Evolutionary conservation across 2,888 invertebrate species (phyloP).

Genomic region (Resseliella maxima): DNA sequence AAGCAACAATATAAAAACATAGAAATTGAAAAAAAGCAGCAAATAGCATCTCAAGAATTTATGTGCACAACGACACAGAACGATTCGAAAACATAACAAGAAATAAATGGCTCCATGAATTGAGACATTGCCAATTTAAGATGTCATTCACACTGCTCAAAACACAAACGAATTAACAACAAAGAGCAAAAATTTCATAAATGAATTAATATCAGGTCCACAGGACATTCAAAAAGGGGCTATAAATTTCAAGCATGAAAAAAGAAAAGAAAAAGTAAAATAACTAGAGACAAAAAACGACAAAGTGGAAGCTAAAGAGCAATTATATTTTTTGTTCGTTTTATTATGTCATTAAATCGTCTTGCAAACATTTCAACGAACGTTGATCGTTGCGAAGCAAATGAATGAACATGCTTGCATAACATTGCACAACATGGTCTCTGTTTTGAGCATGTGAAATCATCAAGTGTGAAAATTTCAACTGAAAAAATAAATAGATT

Average conservation of each 20-base stretch:
- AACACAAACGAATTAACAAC: constrained; percentile 28
- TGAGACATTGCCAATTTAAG: constrained; percentile 49
- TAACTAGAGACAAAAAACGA: constrained; percentile 16
- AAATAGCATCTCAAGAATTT: constrained; percentile 17
- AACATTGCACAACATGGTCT: constrained; percentile 34
- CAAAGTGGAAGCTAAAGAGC: neutral
- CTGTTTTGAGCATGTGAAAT: neutral
- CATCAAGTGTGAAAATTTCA: constrained; percentile 43
- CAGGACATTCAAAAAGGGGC: neutral
- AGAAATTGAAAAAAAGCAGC: constrained; percentile 28
- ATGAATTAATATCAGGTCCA: constrained; percentile 35
- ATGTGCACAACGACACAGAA: constrained; percentile 34
- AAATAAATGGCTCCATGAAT: constrained; percentile 40
- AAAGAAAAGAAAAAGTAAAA: neutral
- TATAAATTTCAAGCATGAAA: neutral
- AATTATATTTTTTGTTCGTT: constrained; percentile 23
- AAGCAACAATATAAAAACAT: neutral
- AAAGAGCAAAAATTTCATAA: constrained; percentile 31
- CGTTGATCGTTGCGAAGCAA: neutral
- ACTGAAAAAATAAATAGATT: constrained; percentile 25
- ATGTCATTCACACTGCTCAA: constrained; percentile 33
- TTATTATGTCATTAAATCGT: constrained; percentile 1
- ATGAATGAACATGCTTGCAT: neutral
- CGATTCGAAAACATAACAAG: neutral
- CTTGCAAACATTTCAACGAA: neutral